A percentile compares a stretch with the other conserved stretches of the same genome.
These are phyloP conservation scores for Asarcornis scutulata DNA, from an alignment of 2,113 vertebrate genomes.

Conservation along the genomic window DNA sequence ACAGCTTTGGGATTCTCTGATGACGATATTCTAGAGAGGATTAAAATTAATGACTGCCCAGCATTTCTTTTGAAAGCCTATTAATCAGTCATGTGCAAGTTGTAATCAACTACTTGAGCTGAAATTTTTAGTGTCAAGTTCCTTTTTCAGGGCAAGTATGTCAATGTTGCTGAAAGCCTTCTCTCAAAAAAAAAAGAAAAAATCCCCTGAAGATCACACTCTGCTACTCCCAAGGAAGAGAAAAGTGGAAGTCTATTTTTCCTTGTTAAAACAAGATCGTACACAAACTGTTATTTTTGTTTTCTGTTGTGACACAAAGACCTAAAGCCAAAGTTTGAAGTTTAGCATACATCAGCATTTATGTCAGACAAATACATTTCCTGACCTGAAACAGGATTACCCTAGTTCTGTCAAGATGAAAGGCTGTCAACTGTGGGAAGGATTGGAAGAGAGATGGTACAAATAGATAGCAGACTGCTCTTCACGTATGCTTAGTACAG, in stretches of 20 bases:
- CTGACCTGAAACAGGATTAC: slow-evolving; percentile 56
- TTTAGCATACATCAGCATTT: slow-evolving; percentile 40
- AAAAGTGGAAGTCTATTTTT: background rate
- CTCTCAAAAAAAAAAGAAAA: background rate
- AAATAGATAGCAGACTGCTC: background rate
- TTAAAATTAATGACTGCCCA: slow-evolving; percentile 14
- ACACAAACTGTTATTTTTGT: background rate
- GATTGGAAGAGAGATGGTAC: background rate
- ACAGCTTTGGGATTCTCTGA: background rate
- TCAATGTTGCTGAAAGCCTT: background rate
- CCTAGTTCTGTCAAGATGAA: slow-evolving; percentile 57
- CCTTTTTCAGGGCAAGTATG: background rate
- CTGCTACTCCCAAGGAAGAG: background rate
- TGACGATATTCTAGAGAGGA: background rate
- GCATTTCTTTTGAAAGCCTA: background rate
- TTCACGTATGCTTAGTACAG: background rate
- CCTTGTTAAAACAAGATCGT: background rate
- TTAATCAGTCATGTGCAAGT: background rate
- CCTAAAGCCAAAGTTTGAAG: background rate
- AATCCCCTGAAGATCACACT: background rate
- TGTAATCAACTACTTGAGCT: background rate
- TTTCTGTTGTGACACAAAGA: background rate
- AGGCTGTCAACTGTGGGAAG: slow-evolving; percentile 35
- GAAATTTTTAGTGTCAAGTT: background rate
- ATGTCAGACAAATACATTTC: slow-evolving; percentile 19